These are phyloP conservation scores for Aurelia sp. DNA, from an alignment of 30 jellyfish, hydroid and myxozoan species.

Conservation along the genomic window DNA sequence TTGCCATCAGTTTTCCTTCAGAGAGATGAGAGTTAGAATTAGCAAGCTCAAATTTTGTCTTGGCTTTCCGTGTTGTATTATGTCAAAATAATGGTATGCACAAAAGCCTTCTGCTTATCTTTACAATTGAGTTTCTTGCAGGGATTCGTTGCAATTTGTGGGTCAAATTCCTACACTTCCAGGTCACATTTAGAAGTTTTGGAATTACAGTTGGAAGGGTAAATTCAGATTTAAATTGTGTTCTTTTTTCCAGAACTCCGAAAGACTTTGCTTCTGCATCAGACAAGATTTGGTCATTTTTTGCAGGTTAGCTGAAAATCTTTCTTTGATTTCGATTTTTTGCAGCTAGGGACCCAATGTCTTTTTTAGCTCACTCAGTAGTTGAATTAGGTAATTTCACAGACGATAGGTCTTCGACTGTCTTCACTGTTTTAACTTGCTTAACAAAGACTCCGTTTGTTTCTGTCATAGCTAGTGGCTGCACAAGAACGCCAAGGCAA, in stretches of 20 bases:
- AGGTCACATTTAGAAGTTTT: too few species aligned
- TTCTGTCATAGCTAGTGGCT: conserved; percentile 68
- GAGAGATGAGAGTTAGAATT: not conserved
- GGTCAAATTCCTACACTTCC: too few species aligned
- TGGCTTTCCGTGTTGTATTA: too few species aligned
- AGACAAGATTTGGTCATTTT: conserved; percentile 83
- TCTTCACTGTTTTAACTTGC: not conserved
- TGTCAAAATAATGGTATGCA: too few species aligned
- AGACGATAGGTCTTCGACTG: too few species aligned
- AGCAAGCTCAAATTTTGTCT: too few species aligned
- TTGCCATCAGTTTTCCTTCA: not conserved
- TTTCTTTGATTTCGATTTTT: not conserved
- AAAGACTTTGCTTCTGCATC: conserved; percentile 87
- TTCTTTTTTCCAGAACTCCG: conserved; percentile 56
- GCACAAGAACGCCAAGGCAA: conserved; percentile 67
- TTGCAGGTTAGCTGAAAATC: conserved; percentile 63
- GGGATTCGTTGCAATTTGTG: too few species aligned
- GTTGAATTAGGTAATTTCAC: too few species aligned
- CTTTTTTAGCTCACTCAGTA: too few species aligned
- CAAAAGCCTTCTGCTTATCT: too few species aligned
- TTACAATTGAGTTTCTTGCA: too few species aligned
- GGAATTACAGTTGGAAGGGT: not conserved
- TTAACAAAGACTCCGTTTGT: not conserved
- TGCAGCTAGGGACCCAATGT: too few species aligned
- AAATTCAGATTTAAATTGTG: not conserved